These are phyloP conservation scores for Melinaea menophilus DNA, from an alignment of 2,888 invertebrate genomes.

Conservation along the genomic window DNA sequence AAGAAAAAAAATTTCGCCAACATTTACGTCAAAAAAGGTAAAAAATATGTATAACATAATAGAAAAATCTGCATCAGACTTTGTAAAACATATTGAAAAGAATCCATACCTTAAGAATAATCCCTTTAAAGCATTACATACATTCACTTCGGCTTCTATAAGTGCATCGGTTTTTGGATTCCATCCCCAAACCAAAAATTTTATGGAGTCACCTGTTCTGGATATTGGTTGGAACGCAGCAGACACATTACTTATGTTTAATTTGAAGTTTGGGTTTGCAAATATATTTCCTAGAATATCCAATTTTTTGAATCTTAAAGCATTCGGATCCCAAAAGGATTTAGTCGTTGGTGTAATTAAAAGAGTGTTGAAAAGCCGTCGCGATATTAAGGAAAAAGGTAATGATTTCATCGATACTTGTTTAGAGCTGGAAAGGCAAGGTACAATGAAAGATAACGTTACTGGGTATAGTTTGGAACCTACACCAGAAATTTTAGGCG, in stretches of 20 bases:
- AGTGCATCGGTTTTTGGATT: slow-evolving; percentile 66
- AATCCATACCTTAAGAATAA: slow-evolving; percentile 37
- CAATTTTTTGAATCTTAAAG: slow-evolving; percentile 42
- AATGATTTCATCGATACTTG: slow-evolving; percentile 59
- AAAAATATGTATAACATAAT: slow-evolving; percentile 63
- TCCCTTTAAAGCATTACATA: slow-evolving; percentile 48
- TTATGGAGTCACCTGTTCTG: slow-evolving; percentile 57
- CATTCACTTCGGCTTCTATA: slow-evolving; percentile 54
- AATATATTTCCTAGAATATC: slow-evolving; percentile 43
- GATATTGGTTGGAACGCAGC: slow-evolving; percentile 49
- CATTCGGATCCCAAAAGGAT: slow-evolving; percentile 50
- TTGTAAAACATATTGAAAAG: slow-evolving; percentile 43
- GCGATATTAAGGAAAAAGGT: slow-evolving; percentile 33
- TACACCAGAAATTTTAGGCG: slow-evolving; percentile 54
- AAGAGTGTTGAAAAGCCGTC: slow-evolving; percentile 45
- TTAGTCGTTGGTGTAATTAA: slow-evolving; percentile 55
- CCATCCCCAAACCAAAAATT: slow-evolving; percentile 48
- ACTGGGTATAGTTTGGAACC: slow-evolving; percentile 49
- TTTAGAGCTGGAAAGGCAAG: slow-evolving; percentile 52
- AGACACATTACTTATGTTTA: slow-evolving; percentile 36
- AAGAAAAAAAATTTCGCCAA: slow-evolving; percentile 58
- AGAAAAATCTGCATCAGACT: slow-evolving; percentile 51
- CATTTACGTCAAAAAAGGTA: slow-evolving; percentile 56
- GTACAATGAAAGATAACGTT: slow-evolving; percentile 44
- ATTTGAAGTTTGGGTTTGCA: slow-evolving; percentile 37